Base-by-base conservation (phyloP, 2,888 invertebrate genomes). In the Parnassius smintheus region DNA sequence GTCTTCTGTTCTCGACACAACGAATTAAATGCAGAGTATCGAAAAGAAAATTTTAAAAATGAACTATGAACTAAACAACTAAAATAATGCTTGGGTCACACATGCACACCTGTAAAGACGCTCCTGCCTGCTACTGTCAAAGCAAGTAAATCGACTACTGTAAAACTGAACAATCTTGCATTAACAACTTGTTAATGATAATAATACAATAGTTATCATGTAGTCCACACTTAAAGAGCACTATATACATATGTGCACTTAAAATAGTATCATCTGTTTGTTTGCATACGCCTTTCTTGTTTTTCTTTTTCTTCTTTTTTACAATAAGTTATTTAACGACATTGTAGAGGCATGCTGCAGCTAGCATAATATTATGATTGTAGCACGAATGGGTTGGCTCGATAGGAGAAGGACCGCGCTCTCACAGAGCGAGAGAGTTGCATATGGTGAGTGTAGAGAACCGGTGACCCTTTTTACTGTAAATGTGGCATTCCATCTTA, bases 141-240 rank as follows among this genome's bases (percentile, higher is more conserved):
- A 22, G 18, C 22, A 25, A 9, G 9, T 13, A 9, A 51, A 22
- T 25, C 4, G 25, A 51, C 22, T 25, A 51, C 22, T 51, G 51
- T 51, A 2, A 25, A 25, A 51, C 50, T 18, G 11, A 51, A 10
- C 51, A 13, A n/a, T 48, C 9, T 51, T 13, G 56, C 56, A 44
- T 56, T 50, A 44, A 61, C 49, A 60, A 25, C 55, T 61, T 12
- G 12, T 51, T 11, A 51, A 11, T 51, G 51, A 56, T 45, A 18
- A 49, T 49, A 56, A 49, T 13, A 8, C 49, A 51, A 9, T 9
- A 10, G 7, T 51, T 58, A 58, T 58, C 58, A 41, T 49, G 48
- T 41, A 48, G 13, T 46, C 0, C 44, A 25, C 13, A n/a, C 48
- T 49, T 48, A 51, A 58, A 18, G 9, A 11, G 13, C 3, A 18